These are phyloP conservation scores for Oreochromis spilurus DNA, from an alignment of 2,113 vertebrate species.

Conservation along the genomic window DNA sequence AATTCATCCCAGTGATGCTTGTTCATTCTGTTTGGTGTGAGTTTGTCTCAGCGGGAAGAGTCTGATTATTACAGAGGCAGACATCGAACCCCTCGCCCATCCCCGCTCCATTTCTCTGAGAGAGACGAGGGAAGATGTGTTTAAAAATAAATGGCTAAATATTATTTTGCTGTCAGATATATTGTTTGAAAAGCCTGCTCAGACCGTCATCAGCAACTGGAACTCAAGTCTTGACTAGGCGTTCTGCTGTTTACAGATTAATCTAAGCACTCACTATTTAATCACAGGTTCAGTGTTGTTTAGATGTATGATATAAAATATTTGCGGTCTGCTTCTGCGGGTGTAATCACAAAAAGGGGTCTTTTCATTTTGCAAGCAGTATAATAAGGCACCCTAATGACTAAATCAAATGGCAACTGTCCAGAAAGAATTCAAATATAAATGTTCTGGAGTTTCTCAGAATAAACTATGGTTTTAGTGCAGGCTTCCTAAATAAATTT, in stretches of 20 bases:
- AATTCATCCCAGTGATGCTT: not conserved
- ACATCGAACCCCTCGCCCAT: not conserved
- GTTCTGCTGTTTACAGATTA: not conserved
- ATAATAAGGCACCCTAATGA: not conserved
- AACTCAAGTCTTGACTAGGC: not conserved
- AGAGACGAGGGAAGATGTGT: not conserved
- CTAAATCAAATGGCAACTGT: not conserved
- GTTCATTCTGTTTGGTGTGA: constrained; percentile 25
- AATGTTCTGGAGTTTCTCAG: not conserved
- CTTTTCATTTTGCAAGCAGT: not conserved
- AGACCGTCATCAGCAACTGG: not conserved
- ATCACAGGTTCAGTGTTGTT: not conserved
- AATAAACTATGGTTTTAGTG: not conserved
- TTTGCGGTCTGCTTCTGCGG: not conserved
- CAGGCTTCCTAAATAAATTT: not conserved
- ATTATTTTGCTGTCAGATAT: constrained; percentile 14
- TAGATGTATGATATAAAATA: not conserved
- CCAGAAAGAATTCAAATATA: not conserved
- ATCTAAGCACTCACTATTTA: not conserved
- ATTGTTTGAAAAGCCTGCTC: constrained; percentile 1
- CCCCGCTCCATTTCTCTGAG: not conserved
- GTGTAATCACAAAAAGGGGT: not conserved
- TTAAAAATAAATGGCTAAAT: constrained; percentile 42
- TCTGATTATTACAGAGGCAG: constrained; percentile 19
- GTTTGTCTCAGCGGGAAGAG: not conserved